Percentiles rank a stretch among this genome's conserved stretches.
Evolutionary conservation across 2,113 vertebrate species (phyloP).

Genomic region (Ariopsis seemanni): DNA sequence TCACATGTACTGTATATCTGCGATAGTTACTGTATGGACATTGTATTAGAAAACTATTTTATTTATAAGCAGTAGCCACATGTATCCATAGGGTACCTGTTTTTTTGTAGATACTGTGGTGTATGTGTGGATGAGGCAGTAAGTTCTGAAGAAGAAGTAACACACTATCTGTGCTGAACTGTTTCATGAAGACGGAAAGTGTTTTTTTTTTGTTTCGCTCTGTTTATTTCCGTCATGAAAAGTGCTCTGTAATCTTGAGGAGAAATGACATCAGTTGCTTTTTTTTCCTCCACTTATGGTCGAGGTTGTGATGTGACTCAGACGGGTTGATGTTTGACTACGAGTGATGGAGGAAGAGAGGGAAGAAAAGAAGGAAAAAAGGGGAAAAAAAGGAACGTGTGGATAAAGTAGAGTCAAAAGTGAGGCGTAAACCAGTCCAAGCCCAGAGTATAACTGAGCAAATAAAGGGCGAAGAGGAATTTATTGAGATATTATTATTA

Average conservation of each 20-base stretch:
- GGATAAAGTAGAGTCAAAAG: neutral
- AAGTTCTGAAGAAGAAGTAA: neutral
- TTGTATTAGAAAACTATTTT: too few species aligned
- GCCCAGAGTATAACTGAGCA: too few species aligned
- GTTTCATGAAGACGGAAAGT: neutral
- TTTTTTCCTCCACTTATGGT: neutral
- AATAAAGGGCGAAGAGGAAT: too few species aligned
- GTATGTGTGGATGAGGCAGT: neutral
- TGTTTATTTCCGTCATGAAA: slow-evolving; percentile 4
- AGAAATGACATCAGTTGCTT: slow-evolving; percentile 3
- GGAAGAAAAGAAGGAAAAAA: neutral
- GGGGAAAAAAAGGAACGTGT: neutral
- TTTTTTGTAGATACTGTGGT: neutral
- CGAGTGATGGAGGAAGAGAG: neutral
- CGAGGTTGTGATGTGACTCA: slow-evolving; percentile 3
- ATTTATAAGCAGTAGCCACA: too few species aligned
- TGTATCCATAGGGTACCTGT: too few species aligned
- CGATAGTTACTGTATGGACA: too few species aligned
- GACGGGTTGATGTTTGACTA: neutral
- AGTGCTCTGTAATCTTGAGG: neutral
- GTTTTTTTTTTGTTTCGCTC: neutral
- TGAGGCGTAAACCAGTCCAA: neutral
- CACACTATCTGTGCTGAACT: neutral
- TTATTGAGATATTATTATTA: neutral
- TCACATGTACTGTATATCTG: too few species aligned